Evolutionary conservation across 2,113 vertebrate species (phyloP), one percentile per base, ranked within the genome.

Genomic region (Urocolius indicus): DNA sequence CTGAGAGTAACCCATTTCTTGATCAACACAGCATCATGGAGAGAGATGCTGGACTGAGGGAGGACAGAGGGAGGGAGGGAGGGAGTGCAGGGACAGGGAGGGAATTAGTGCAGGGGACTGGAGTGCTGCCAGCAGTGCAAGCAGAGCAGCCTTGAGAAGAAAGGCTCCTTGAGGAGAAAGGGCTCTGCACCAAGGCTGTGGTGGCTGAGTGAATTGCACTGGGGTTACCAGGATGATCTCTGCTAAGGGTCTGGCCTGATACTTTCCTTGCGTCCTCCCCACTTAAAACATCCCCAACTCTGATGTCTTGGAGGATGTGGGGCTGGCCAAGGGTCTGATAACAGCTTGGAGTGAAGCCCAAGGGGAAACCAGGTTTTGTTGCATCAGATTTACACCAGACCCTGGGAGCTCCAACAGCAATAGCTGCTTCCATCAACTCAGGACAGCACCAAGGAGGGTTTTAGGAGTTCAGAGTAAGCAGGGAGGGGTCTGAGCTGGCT

Each of bases 91-190:
- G 93, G 51, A 76, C 38, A 18, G 5, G 89, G 8, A 90, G 58
- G 73, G 86, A 93, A 91, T 81, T 5, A 30, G 95, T 3, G 38
- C 86, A 94, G 93, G 63, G 88, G 92, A 21, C 43, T 36, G 5
- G 19, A 71, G 63, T 11, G 51, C 51, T 59, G 34, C 69, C 15
- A 52, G 48, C 87, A 32, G 1, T 1, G 52, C n/a, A 57, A 52
- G 54, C 0, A 20, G 45, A 45, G 72, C 80, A 67, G 83, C 59
- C 41, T 8, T 18, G 45, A 14, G n/a, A n/a, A n/a, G n/a, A n/a
- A n/a, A n/a, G n/a, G n/a, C n/a, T n/a, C n/a, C n/a, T n/a, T n/a
- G n/a, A 45, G 69, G n/a, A 32, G 29, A 62, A 49, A 55, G 34
- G 16, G 67, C 29, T 90, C 84, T 43, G 74, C 30, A 11, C 59